A percentile compares a stretch with the other conserved stretches of the same genome.
Conservation (phyloP, 2,888 invertebrate genomes). For the Drosophila limbata region DNA sequence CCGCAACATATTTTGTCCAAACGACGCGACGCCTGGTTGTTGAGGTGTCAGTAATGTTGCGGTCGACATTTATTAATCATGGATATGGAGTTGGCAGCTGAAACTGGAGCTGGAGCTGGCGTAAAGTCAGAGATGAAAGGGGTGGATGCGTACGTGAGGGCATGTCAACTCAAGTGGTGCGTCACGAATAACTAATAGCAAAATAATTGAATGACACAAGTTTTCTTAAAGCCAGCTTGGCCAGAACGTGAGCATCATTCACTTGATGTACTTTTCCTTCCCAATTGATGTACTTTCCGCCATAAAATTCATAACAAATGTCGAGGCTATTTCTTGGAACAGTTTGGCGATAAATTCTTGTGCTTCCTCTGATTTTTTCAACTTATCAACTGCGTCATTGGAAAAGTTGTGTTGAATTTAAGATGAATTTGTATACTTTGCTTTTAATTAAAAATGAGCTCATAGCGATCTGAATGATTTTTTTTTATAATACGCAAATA, state of each 20-base stretch:
- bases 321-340: constrained; percentile 11
- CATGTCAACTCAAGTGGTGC: constrained; percentile 55
- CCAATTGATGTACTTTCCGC: constrained; percentile 4
- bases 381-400: constrained; percentile 48
- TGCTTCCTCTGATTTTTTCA: constrained; percentile 26
- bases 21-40: constrained; percentile 38
- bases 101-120: constrained; percentile 38
- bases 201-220: constrained; percentile 75
- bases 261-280: constrained; percentile 4
- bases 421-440: constrained; percentile 32
- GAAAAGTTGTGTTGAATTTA: constrained; percentile 31
- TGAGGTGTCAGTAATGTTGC: constrained; percentile 76
- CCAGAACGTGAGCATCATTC: constrained; percentile 7
- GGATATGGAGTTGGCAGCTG: constrained; percentile 46
- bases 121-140: not conserved
- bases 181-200: constrained; percentile 71
- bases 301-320: constrained; percentile 21
- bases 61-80: constrained; percentile 79
- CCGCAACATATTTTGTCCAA: constrained; percentile 62
- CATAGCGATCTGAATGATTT: constrained; percentile 47
- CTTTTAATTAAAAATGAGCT: constrained; percentile 78
- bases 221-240: constrained; percentile 32
- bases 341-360: constrained; percentile 40
- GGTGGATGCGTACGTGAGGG: constrained; percentile 47
- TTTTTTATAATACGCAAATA: constrained; percentile 18